A percentile compares a stretch with the other conserved stretches of the same genome.
Evolutionary conservation across 1,140 invertebrate species (phyloP).

Genomic region (Monochamus saltuarius): DNA sequence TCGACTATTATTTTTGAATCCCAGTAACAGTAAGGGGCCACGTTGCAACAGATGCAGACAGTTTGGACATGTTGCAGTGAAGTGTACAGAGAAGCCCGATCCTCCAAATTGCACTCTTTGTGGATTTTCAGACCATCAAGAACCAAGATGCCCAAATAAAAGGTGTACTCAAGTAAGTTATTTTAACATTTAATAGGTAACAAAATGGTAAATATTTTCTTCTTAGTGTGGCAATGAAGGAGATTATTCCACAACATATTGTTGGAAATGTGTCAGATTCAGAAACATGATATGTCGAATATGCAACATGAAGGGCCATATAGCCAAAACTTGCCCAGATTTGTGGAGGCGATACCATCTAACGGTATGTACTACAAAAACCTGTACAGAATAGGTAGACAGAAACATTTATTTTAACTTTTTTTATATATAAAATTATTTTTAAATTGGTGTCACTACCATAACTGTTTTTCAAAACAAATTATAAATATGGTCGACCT

Average conservation of each 20-base stretch:
- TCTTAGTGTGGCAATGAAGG: slow-evolving; percentile 66
- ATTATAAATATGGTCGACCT: too few relatives aligned
- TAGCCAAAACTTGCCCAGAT: slow-evolving; percentile 62
- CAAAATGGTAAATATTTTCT: slow-evolving; percentile 18
- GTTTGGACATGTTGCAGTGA: slow-evolving; percentile 58
- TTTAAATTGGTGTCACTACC: too few relatives aligned
- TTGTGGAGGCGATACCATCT: slow-evolving; percentile 69
- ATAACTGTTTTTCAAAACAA: too few relatives aligned
- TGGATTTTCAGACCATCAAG: slow-evolving; percentile 60
- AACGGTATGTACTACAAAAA: slow-evolving; percentile 60
- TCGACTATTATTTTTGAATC: slow-evolving; percentile 24
- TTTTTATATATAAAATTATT: too few relatives aligned
- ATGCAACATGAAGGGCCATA: slow-evolving; percentile 63
- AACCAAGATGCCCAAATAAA: slow-evolving; percentile 62
- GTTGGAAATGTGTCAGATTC: slow-evolving; percentile 64
- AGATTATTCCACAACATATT: slow-evolving; percentile 56
- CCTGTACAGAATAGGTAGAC: too few relatives aligned
- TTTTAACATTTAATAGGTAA: not conserved
- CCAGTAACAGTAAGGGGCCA: slow-evolving; percentile 36
- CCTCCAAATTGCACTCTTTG: slow-evolving; percentile 63
- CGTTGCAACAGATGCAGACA: slow-evolving; percentile 61
- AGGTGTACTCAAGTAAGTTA: slow-evolving; percentile 65
- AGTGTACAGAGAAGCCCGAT: slow-evolving; percentile 51
- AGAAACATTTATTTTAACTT: too few relatives aligned
- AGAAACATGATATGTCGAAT: slow-evolving; percentile 55